Evolutionary conservation across 2,113 vertebrate species (phyloP).

Genomic region (Sturnus vulgaris): DNA sequence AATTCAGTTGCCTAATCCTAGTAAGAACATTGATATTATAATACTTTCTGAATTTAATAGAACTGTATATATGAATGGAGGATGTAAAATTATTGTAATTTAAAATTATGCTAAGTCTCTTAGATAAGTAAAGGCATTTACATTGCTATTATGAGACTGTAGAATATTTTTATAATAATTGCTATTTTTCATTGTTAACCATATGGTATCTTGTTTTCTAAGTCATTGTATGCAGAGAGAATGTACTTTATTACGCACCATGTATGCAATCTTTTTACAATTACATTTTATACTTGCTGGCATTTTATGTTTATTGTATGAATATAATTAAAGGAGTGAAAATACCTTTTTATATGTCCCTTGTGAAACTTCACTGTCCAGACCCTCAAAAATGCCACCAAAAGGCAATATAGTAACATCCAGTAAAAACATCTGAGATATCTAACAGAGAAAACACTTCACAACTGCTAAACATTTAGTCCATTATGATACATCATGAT

Average conservation of each 20-base stretch:
- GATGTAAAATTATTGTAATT: conserved; percentile 70
- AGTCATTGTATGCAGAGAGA: conserved; percentile 56
- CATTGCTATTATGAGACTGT: conserved; percentile 64
- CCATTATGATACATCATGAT: conserved; percentile 52
- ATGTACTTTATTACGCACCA: conserved; percentile 42
- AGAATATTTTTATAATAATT: conserved; percentile 75
- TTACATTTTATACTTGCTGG: conserved; percentile 47
- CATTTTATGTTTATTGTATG: conserved; percentile 61
- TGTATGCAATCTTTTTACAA: conserved; percentile 58
- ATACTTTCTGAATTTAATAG: conserved; percentile 70
- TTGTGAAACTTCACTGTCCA: conserved; percentile 23
- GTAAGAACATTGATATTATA: conserved; percentile 67
- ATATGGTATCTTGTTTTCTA: conserved; percentile 70
- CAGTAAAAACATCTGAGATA: conserved; percentile 20
- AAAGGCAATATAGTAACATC: neutral
- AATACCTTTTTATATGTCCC: conserved; percentile 18
- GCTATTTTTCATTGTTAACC: conserved; percentile 73
- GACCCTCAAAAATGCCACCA: neutral
- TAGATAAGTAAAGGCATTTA: conserved; percentile 70
- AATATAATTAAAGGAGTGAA: conserved; percentile 53
- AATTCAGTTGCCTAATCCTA: conserved; percentile 73
- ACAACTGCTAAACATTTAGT: conserved; percentile 55
- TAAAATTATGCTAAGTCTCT: conserved; percentile 70
- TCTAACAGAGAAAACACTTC: conserved; percentile 35
- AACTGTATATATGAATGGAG: conserved; percentile 58